Conservation (phyloP, 2,113 vertebrate species). For the human region DNA sequence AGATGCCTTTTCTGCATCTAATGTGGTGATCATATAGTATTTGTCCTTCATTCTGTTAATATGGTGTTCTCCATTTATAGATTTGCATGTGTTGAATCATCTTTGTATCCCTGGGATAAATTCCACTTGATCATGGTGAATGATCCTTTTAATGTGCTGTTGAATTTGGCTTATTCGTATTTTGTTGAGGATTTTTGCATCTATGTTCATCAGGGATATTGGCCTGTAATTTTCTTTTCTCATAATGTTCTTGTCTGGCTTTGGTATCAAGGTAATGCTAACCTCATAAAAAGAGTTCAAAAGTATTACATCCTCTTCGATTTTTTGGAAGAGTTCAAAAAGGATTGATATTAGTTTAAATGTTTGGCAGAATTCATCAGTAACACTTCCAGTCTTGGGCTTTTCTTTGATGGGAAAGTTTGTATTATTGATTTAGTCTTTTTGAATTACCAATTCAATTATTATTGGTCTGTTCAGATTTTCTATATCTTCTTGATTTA, state of each 20-base stretch:
- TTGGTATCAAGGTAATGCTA: neutral
- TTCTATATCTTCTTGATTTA: neutral
- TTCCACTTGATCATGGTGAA: neutral
- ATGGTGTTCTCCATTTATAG: neutral
- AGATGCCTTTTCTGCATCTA: neutral
- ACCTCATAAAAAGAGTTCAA: neutral
- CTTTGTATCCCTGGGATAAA: neutral
- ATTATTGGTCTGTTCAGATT: neutral
- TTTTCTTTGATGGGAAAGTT: neutral
- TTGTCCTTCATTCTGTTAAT: neutral
- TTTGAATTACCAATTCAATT: neutral
- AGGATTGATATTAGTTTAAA: neutral
- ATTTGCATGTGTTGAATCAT: neutral
- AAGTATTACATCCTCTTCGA: neutral
- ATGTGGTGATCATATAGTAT: neutral
- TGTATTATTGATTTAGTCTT: neutral
- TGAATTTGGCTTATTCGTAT: neutral
- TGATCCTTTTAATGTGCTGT: neutral
- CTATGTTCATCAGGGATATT: neutral
- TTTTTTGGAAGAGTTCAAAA: neutral
- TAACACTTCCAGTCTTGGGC: neutral
- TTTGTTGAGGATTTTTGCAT: neutral
- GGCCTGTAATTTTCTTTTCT: neutral
- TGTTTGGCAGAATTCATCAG: neutral
- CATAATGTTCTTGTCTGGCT: neutral